Evolutionary conservation across 2,888 invertebrate species (phyloP).

Genomic region (Latrodectus hesperus): DNA sequence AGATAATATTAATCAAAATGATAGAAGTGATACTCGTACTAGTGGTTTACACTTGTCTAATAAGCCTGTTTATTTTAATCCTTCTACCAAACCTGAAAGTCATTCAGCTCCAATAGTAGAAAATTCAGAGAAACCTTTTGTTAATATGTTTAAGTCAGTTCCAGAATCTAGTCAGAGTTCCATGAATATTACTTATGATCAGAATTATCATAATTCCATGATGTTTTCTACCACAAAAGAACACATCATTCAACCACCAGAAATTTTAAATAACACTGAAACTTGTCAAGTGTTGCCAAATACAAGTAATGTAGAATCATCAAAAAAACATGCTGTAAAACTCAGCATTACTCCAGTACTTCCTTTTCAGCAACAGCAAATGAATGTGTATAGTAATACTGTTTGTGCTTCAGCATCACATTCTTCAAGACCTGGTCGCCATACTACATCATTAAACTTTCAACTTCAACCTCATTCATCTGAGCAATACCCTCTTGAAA

Average conservation of each 20-base stretch:
- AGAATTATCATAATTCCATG: constrained; percentile 26
- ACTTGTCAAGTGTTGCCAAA: background rate
- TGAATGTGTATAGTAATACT: constrained; percentile 45
- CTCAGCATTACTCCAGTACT: constrained; percentile 60
- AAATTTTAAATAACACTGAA: background rate
- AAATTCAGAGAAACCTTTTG: constrained; percentile 28
- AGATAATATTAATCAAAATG: background rate
- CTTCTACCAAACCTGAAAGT: constrained; percentile 9
- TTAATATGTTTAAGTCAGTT: constrained; percentile 15
- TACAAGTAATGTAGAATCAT: constrained; percentile 4
- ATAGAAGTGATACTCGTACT: constrained; percentile 13
- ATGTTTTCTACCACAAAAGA: constrained; percentile 60
- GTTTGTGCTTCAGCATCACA: constrained; percentile 43
- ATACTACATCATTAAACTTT: constrained; percentile 62
- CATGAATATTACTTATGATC: constrained; percentile 4
- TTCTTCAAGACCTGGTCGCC: constrained; percentile 52
- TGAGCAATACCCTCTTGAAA: constrained; percentile 59
- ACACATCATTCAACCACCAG: constrained; percentile 23
- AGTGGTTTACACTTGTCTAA: constrained; percentile 10
- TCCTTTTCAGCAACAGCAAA: constrained; percentile 44
- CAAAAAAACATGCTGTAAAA: constrained; percentile 48
- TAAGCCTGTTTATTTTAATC: constrained; percentile 8
- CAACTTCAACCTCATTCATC: constrained; percentile 60
- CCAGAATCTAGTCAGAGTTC: constrained; percentile 17
- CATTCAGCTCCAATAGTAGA: constrained; percentile 42